Percentiles rank a stretch among this genome's conserved stretches.
These are phyloP conservation scores for Hipparchia semele DNA, from an alignment of 2,888 invertebrate genomes.

Conservation along the genomic window DNA sequence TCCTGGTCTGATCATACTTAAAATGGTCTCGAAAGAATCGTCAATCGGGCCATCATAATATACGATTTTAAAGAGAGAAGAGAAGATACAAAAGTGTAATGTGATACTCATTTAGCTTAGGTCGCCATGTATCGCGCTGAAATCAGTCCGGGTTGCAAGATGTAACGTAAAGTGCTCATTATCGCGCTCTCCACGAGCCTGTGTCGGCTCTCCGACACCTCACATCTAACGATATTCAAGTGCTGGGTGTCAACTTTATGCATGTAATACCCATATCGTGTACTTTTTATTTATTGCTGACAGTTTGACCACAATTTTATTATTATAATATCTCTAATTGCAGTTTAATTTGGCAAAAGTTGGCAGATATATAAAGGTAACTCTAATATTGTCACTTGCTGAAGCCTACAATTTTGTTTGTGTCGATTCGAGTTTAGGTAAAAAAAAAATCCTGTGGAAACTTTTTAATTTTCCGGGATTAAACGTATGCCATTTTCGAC, in stretches of 20 bases:
- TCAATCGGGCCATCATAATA: background rate
- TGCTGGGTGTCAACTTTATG: slow-evolving; percentile 2
- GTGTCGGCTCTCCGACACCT: slow-evolving; percentile 13
- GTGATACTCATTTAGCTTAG: background rate
- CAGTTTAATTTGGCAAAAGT: background rate
- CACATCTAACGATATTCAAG: slow-evolving; percentile 15
- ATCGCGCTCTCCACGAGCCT: slow-evolving; percentile 9
- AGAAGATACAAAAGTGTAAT: background rate
- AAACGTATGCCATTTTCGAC: no score
- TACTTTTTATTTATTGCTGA: background rate
- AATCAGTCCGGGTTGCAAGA: slow-evolving; percentile 25
- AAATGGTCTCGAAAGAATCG: background rate
- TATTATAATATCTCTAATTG: background rate
- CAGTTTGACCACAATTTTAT: background rate
- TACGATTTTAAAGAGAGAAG: background rate
- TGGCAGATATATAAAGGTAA: no score
- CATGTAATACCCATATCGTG: background rate
- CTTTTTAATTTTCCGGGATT: no score
- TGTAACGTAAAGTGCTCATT: slow-evolving; percentile 17
- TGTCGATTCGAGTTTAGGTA: no score
- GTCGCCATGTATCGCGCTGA: slow-evolving; percentile 22
- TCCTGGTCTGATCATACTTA: no score
- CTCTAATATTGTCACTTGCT: no score
- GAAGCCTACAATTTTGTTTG: no score
- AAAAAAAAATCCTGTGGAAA: no score